Percentiles rank a stretch among this genome's conserved stretches.
Conservation (phyloP, 2,797 vertebrate genomes). For the Pyrrhura leucotis region DNA sequence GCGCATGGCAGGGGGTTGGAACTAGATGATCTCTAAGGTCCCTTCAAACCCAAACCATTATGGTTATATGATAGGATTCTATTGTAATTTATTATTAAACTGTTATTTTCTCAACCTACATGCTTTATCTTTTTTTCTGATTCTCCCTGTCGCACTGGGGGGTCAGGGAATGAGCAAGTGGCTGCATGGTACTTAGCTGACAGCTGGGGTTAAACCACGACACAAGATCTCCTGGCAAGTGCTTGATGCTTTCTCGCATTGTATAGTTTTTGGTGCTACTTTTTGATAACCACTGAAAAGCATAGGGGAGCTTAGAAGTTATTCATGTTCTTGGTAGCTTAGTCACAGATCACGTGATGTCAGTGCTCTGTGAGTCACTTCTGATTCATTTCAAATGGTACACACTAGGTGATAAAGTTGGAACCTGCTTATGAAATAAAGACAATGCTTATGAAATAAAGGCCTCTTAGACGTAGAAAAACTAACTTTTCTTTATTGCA, state of each 20-base stretch:
- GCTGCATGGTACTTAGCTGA: not conserved
- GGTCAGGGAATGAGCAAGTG: not conserved
- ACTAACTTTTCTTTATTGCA: not conserved
- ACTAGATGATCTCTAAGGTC: not conserved
- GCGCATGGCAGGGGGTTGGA: not conserved
- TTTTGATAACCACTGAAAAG: not conserved
- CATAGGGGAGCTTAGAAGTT: conserved; percentile 2
- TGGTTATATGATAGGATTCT: not conserved
- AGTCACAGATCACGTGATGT: conserved; percentile 37
- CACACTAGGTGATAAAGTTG: not conserved
- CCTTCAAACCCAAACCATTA: not conserved
- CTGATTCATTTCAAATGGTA: conserved; percentile 32
- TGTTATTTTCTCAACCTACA: not conserved
- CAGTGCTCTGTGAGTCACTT: conserved; percentile 37
- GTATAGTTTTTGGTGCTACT: not conserved
- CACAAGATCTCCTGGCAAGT: not conserved
- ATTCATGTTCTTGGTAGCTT: not conserved
- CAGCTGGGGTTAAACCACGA: not conserved
- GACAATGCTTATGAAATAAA: not conserved
- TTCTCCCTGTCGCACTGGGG: not conserved
- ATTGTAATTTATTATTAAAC: not conserved
- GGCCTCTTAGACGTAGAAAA: not conserved
- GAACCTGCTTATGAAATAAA: conserved; percentile 15
- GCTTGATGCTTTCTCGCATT: not conserved
- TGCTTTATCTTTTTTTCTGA: not conserved